Evolutionary conservation across 2,888 invertebrate species (phyloP).

Genomic region (Trichogramma evanescens): DNA sequence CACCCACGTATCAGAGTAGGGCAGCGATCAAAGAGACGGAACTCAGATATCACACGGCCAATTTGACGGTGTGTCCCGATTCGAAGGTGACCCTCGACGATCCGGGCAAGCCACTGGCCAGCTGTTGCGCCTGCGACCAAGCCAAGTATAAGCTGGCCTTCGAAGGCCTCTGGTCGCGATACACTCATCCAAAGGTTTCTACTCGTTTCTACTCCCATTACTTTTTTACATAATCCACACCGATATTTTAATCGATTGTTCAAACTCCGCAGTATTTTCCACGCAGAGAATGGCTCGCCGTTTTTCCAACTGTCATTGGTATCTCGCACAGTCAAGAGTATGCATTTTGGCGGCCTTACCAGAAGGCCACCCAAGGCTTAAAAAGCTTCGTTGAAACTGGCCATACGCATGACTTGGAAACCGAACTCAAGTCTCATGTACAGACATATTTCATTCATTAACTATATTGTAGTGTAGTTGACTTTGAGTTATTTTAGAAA

Average conservation of each 20-base stretch:
- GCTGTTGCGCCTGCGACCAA: constrained; percentile 91
- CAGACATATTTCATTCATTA: not conserved
- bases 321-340: constrained; percentile 85
- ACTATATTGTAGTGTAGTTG: not conserved
- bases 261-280: constrained; percentile 67
- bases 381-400: constrained; percentile 85
- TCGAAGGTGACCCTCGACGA: constrained; percentile 56
- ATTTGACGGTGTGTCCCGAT: constrained; percentile 62
- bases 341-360: constrained; percentile 86
- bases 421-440: constrained; percentile 72
- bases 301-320: constrained; percentile 69
- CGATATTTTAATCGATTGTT: not conserved
- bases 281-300: constrained; percentile 13
- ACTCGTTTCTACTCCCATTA: too few relatives aligned
- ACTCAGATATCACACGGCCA: constrained; percentile 13
- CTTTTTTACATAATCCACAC: too few relatives aligned
- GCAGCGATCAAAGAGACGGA: constrained; percentile 17
- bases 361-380: constrained; percentile 81
- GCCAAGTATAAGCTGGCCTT: constrained; percentile 88
- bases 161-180: constrained; percentile 91
- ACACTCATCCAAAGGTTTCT: constrained; percentile 78
- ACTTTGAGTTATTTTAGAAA: too few relatives aligned
- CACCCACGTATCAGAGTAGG: not conserved
- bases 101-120: constrained; percentile 47
- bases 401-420: constrained; percentile 77